Conservation (phyloP, 2,888 invertebrate species). For the Lapara coniferarum region DNA sequence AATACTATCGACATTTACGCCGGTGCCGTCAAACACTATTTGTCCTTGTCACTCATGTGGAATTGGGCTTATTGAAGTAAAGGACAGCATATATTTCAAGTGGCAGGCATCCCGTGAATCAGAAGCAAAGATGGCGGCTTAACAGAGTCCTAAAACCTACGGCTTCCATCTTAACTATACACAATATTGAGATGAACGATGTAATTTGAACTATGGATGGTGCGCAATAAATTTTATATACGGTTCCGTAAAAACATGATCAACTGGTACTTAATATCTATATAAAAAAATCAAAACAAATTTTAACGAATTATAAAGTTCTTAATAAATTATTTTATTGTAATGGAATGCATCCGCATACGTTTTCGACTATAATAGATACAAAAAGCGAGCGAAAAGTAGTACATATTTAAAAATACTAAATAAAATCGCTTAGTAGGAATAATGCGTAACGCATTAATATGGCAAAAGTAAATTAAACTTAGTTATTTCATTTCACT, state of each 20-base stretch:
- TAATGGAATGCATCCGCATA: conserved; percentile 22
- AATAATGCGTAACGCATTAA: conserved; percentile 2
- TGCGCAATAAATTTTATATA: conserved; percentile 41
- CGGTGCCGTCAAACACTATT: conserved; percentile 18
- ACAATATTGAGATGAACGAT: conserved; percentile 47
- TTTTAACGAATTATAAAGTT: conserved; percentile 21
- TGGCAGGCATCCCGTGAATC: conserved; percentile 13
- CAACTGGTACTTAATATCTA: conserved; percentile 23
- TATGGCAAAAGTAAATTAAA: conserved; percentile 15
- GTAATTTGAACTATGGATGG: conserved; percentile 60
- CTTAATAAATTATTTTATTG: conserved; percentile 19
- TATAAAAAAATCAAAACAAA: conserved; percentile 9
- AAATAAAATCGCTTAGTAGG: neutral
- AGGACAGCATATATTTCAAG: conserved; percentile 17
- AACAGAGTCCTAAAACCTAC: neutral
- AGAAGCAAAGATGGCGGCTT: neutral
- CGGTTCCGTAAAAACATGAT: conserved; percentile 17
- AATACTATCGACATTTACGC: conserved; percentile 23
- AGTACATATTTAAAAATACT: neutral
- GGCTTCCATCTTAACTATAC: conserved; percentile 53
- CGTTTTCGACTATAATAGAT: conserved; percentile 3
- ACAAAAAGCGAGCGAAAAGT: conserved; percentile 5
- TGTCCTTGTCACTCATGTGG: conserved; percentile 18
- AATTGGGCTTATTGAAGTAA: conserved; percentile 12
- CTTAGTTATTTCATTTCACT: neutral